These are phyloP conservation scores for Neopelma chrysocephalum DNA, from an alignment of 2,797 vertebrate species.

Conservation along the genomic window DNA sequence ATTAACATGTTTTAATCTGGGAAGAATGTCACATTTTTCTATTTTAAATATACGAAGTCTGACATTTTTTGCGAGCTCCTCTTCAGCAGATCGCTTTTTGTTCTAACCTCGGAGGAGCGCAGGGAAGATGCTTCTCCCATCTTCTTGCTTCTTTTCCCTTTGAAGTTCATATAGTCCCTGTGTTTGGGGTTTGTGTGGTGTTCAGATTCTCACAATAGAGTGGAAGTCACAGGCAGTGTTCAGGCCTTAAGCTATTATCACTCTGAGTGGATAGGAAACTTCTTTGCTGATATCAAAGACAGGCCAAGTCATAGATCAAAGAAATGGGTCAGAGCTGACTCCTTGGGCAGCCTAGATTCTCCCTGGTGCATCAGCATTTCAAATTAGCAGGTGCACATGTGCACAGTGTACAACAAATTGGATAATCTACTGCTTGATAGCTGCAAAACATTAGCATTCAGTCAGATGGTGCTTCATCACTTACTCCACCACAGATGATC, in stretches of 20 bases:
- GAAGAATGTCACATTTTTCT: conserved; percentile 61
- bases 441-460: conserved; percentile 12
- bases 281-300: conserved; percentile 38
- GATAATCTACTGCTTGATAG: conserved; percentile 19
- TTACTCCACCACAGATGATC: not conserved
- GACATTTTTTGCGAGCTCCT: conserved; percentile 53
- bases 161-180: conserved; percentile 19
- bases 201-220: not conserved
- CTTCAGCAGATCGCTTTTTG: conserved; percentile 15
- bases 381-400: conserved; percentile 50
- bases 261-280: conserved; percentile 25
- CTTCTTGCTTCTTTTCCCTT: conserved; percentile 17
- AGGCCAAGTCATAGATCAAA: conserved; percentile 61
- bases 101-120: conserved; percentile 40
- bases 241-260: conserved; percentile 36
- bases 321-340: conserved; percentile 61
- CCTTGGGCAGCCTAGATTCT: conserved; percentile 38
- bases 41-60: conserved; percentile 47
- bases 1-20: conserved; percentile 66
- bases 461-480: conserved; percentile 34
- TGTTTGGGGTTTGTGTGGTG: conserved; percentile 12
- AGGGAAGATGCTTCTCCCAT: conserved; percentile 20
- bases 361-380: conserved; percentile 62
- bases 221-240: conserved; percentile 17
- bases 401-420: not conserved